A percentile compares a stretch with the other conserved stretches of the same genome.
phyloP scores from a whole-genome alignment of 2,888 invertebrate genomes.

The Himalopsyche kuldschensis region DNA sequence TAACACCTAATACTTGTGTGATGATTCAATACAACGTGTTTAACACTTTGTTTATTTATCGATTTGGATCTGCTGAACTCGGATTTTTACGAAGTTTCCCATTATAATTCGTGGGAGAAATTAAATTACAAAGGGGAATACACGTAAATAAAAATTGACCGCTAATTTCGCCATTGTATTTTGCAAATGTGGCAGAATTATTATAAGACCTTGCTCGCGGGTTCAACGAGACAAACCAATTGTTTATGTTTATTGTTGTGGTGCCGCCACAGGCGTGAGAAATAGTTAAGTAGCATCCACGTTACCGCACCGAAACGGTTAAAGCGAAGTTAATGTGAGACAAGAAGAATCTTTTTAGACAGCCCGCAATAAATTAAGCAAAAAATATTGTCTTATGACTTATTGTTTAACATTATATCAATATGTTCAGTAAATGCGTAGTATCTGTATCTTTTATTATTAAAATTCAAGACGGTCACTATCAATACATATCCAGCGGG shows the following conservation, averaged over 20 bases:
- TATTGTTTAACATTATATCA: too few relatives aligned
- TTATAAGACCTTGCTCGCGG: neutral
- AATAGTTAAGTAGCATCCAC: neutral
- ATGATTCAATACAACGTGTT: neutral
- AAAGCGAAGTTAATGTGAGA: neutral
- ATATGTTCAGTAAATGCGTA: too few relatives aligned
- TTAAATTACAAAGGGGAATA: neutral
- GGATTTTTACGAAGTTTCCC: neutral
- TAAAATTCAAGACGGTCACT: too few relatives aligned
- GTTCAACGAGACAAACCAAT: neutral
- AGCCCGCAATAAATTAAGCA: too few relatives aligned
- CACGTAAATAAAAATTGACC: neutral
- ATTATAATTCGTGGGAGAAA: neutral
- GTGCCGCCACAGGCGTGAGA: neutral
- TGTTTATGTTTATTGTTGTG: neutral
- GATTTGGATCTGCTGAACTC: neutral
- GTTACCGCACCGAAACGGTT: neutral
- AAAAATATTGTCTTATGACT: too few relatives aligned
- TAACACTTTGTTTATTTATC: neutral
- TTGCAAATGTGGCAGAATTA: neutral
- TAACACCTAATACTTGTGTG: too few relatives aligned
- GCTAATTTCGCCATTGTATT: neutral
- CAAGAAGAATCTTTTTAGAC: neutral
- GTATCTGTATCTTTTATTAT: too few relatives aligned
- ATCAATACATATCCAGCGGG: too few relatives aligned